Percentiles rank a stretch among this genome's conserved stretches.
Conservation (phyloP, 2,797 vertebrate species). For the Enteromius mattozi region DNA sequence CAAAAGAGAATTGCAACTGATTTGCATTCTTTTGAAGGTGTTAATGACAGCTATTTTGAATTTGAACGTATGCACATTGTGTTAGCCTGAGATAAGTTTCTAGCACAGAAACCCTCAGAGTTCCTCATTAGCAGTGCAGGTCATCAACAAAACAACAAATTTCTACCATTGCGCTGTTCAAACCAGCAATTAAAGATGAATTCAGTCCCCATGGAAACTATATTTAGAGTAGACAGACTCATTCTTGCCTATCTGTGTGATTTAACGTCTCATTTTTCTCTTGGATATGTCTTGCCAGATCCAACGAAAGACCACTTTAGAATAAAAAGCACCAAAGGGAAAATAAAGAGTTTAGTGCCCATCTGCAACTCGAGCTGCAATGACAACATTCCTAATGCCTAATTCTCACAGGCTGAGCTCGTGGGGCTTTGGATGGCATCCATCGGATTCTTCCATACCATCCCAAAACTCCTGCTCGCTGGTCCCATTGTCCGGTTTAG, state of each 20-base stretch:
- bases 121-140: slow-evolving; percentile 37
- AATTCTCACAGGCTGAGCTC: slow-evolving; percentile 51
- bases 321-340: slow-evolving; percentile 62
- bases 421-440: slow-evolving; percentile 56
- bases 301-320: slow-evolving; percentile 47
- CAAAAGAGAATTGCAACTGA: slow-evolving; percentile 15
- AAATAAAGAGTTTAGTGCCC: slow-evolving; percentile 23
- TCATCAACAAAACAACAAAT: slow-evolving; percentile 42
- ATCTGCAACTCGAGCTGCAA: slow-evolving; percentile 46
- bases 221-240: slow-evolving; percentile 15
- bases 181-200: slow-evolving; percentile 38
- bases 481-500: slow-evolving; percentile 54
- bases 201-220: slow-evolving; percentile 32
- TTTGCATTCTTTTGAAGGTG: slow-evolving; percentile 58
- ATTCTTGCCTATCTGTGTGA: slow-evolving; percentile 23
- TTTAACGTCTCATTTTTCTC: slow-evolving; percentile 18
- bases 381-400: slow-evolving; percentile 60
- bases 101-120: neutral
- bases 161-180: neutral
- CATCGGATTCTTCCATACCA: slow-evolving; percentile 52
- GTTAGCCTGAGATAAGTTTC: slow-evolving; percentile 42
- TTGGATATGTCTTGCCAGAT: slow-evolving; percentile 37
- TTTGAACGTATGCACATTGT: slow-evolving; percentile 10
- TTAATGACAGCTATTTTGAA: slow-evolving; percentile 40
- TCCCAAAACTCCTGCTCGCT: slow-evolving; percentile 49